Evolutionary conservation across 2,888 invertebrate genomes (phyloP).

Genomic region (Villa cingulata): DNA sequence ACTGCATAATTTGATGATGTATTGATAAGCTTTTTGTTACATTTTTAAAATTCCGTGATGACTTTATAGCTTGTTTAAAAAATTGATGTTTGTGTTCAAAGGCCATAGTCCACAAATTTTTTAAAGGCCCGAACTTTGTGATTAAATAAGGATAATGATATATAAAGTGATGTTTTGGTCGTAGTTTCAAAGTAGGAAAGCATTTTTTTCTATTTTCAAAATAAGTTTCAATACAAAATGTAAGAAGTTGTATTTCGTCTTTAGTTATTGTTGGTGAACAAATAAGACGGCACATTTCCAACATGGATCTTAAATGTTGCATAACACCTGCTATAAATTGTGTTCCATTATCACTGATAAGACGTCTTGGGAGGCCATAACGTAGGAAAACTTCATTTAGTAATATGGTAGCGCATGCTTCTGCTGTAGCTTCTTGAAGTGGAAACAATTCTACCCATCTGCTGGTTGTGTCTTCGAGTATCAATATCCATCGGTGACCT

Average conservation of each 20-base stretch:
- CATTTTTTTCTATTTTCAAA: constrained; percentile 4
- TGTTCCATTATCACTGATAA: no score
- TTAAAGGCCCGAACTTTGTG: constrained; percentile 10
- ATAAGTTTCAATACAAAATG: background rate
- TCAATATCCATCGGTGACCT: no score
- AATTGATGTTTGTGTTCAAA: constrained; percentile 21
- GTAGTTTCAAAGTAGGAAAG: constrained; percentile 8
- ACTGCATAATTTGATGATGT: constrained; percentile 2
- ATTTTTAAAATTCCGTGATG: constrained; percentile 16
- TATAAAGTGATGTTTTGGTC: constrained; percentile 14
- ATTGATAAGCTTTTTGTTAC: background rate
- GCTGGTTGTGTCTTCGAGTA: no score
- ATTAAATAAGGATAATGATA: constrained; percentile 12
- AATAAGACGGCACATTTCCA: constrained; percentile 2
- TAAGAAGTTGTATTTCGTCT: background rate
- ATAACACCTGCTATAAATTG: no score
- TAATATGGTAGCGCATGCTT: no score
- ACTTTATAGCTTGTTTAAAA: constrained; percentile 15
- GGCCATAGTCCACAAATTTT: constrained; percentile 11
- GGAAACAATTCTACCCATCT: no score
- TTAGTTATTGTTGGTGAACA: background rate
- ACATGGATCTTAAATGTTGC: no score
- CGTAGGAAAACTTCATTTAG: no score
- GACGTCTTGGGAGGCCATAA: no score
- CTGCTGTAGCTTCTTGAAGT: no score